A percentile compares a stretch with the other conserved stretches of the same genome.
phyloP scores from a whole-genome alignment of 2,797 vertebrate genomes.

The Brachymystax lenok region DNA sequence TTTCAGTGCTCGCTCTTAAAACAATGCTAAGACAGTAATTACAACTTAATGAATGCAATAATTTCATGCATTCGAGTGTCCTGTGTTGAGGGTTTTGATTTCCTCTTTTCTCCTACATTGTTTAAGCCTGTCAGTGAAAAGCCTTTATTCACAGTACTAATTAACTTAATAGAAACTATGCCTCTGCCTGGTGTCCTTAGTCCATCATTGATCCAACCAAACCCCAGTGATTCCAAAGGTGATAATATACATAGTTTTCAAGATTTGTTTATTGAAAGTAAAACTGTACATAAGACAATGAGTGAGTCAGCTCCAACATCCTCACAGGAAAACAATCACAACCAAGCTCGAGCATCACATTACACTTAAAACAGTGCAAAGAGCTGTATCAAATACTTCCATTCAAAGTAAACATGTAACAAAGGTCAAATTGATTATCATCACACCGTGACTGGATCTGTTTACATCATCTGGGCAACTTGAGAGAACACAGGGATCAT shows the following conservation, averaged over 20 bases:
- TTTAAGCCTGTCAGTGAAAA: neutral
- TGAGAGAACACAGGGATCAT: conserved; percentile 23
- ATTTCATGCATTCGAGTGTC: neutral
- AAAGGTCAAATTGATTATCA: conserved; percentile 28
- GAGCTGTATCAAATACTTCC: conserved; percentile 47
- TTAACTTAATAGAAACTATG: neutral
- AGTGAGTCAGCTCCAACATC: conserved; percentile 29
- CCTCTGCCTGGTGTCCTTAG: neutral
- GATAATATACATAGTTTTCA: conserved; percentile 7
- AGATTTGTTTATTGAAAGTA: conserved; percentile 41
- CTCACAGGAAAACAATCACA: conserved; percentile 20
- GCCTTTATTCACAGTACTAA: neutral
- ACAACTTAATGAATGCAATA: neutral
- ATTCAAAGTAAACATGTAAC: conserved; percentile 42
- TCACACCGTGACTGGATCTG: conserved; percentile 28
- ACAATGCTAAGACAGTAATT: too few relatives aligned
- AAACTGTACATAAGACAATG: conserved; percentile 31
- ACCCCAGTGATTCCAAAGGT: neutral
- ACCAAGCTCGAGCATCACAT: conserved; percentile 46
- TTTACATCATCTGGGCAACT: conserved; percentile 39
- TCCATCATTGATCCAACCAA: neutral
- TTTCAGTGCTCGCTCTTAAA: too few relatives aligned
- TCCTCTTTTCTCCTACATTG: neutral
- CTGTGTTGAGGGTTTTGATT: neutral
- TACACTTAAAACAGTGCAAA: conserved; percentile 76